Conservation (phyloP, 2,113 vertebrate species). For the Calyptommatus sinebrachiatus region DNA sequence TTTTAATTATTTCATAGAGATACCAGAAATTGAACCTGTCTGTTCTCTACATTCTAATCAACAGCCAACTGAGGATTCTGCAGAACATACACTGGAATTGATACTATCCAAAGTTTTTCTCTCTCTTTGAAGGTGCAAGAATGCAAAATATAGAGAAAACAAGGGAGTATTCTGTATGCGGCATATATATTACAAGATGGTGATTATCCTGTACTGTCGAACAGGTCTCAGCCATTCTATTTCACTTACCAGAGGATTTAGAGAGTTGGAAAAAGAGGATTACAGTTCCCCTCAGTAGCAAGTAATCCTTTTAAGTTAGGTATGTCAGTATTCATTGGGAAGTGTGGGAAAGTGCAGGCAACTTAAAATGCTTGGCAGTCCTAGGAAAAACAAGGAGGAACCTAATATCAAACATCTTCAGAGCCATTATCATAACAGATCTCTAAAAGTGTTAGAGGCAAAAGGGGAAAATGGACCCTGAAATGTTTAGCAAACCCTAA, state of each 20-base stretch:
- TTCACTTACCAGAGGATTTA: constrained; percentile 57
- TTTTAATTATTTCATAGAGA: too few relatives aligned
- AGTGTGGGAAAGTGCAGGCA: constrained; percentile 53
- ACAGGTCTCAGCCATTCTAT: constrained; percentile 54
- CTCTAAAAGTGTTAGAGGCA: constrained; percentile 31
- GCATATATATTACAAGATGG: constrained; percentile 53
- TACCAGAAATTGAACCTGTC: too few relatives aligned
- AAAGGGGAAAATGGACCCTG: constrained; percentile 21
- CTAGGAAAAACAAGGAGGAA: constrained; percentile 52
- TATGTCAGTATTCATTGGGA: constrained; percentile 65
- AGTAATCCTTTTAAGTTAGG: constrained; percentile 62
- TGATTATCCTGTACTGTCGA: constrained; percentile 52
- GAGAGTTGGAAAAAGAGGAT: constrained; percentile 66
- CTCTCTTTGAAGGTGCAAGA: background rate
- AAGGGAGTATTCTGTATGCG: constrained; percentile 47
- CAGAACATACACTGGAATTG: background rate
- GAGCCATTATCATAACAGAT: constrained; percentile 37
- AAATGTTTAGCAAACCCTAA: constrained; percentile 34
- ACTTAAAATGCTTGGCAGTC: constrained; percentile 57
- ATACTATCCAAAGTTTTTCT: background rate
- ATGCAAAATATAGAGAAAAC: constrained; percentile 42
- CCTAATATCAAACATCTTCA: constrained; percentile 32
- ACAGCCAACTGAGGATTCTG: background rate
- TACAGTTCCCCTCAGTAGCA: constrained; percentile 54
- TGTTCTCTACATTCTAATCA: too few relatives aligned